Conservation (phyloP, 2,888 invertebrate species). For the Endomychus coccineus region DNA sequence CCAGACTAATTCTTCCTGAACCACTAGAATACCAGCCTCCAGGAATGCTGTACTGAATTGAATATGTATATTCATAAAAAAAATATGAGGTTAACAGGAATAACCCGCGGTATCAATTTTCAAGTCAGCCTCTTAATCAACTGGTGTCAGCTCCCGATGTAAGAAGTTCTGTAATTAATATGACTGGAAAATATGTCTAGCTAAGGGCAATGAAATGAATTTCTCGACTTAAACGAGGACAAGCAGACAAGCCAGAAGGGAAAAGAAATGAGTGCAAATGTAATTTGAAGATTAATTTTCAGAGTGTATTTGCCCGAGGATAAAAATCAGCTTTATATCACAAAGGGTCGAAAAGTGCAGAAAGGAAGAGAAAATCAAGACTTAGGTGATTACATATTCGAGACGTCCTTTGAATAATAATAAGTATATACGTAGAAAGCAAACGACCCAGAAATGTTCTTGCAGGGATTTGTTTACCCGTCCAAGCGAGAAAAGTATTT, state of each 20-base stretch:
- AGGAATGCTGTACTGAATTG: too few species aligned
- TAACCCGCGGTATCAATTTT: too few species aligned
- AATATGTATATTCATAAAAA: too few species aligned
- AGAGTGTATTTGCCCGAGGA: slow-evolving; percentile 30
- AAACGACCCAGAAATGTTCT: neutral
- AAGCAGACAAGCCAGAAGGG: slow-evolving; percentile 34
- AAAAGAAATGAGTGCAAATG: slow-evolving; percentile 47
- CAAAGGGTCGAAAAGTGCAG: too few species aligned
- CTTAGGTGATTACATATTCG: slow-evolving; percentile 29
- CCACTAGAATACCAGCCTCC: too few species aligned
- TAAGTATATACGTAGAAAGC: neutral
- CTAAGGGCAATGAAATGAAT: slow-evolving; percentile 30
- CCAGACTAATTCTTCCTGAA: too few species aligned
- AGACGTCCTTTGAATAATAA: neutral
- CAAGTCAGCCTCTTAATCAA: too few species aligned
- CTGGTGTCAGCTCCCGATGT: too few species aligned
- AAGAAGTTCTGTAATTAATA: slow-evolving; percentile 30
- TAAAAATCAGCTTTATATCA: too few species aligned
- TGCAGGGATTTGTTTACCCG: slow-evolving; percentile 18
- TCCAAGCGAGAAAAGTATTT: slow-evolving; percentile 25
- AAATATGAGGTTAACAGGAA: too few species aligned
- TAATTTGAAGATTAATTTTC: slow-evolving; percentile 53
- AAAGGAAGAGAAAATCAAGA: too few species aligned
- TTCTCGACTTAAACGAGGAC: slow-evolving; percentile 29
- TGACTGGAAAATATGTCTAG: slow-evolving; percentile 33